Conservation (phyloP, 2,888 invertebrate species). For the Therioaphis trifolii region DNA sequence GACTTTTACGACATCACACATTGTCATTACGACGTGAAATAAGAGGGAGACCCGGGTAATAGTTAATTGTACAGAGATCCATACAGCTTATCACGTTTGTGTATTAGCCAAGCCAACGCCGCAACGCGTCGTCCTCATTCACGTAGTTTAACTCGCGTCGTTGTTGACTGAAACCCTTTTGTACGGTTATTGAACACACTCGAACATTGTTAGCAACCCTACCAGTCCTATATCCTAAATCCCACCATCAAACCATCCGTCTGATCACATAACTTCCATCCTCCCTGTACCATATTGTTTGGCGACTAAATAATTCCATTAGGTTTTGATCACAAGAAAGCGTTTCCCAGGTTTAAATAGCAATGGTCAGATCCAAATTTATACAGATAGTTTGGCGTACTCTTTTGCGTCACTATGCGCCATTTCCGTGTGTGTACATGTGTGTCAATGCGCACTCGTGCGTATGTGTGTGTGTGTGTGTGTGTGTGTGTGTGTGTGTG, state of each 20-base stretch:
- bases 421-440: no score
- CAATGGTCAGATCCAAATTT: neutral
- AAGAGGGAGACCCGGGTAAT: no score
- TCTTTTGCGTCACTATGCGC: no score
- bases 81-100: neutral
- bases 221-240: no score
- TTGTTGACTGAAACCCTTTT: neutral
- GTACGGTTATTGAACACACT: neutral
- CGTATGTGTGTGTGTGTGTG: no score
- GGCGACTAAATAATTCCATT: neutral
- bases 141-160: neutral
- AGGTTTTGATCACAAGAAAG: neutral
- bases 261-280: neutral
- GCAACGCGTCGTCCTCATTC: rapidly evolving
- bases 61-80: no score
- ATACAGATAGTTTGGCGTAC: neutral
- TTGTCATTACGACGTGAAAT: no score
- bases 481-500: no score
- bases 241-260: neutral
- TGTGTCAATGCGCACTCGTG: no score
- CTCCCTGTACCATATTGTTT: neutral
- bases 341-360: neutral
- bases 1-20: no score
- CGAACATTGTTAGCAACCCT: neutral
- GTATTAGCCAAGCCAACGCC: no score